Percentiles rank a stretch among this genome's conserved stretches.
These are phyloP conservation scores for Lycophotia porphyrea DNA, from an alignment of 2,888 invertebrate genomes.

Conservation along the genomic window DNA sequence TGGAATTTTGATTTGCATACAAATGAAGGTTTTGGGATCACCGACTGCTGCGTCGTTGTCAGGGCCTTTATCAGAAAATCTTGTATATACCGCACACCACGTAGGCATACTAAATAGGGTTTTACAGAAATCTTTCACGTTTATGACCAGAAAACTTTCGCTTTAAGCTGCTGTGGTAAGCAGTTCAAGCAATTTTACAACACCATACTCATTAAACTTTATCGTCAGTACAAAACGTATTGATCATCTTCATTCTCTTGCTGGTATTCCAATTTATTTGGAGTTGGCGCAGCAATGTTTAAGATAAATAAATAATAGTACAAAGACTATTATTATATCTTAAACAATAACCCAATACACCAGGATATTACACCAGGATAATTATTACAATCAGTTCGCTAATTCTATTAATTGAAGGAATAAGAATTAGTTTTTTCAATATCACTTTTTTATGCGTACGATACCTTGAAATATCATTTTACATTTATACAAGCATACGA, in stretches of 20 bases:
- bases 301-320: too few species aligned
- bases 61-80: constrained; percentile 14
- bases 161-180: background rate
- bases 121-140: background rate
- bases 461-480: background rate
- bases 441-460: too few species aligned
- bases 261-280: too few species aligned
- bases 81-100: background rate
- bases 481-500: constrained; percentile 8
- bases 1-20: constrained; percentile 45
- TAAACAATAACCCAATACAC: too few species aligned
- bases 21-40: constrained; percentile 42
- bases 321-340: background rate
- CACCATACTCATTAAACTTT: background rate
- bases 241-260: too few species aligned
- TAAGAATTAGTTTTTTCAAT: background rate
- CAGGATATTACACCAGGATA: background rate
- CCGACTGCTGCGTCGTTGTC: constrained; percentile 14
- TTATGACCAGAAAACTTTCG: background rate
- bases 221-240: background rate
- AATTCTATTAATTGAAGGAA: constrained; percentile 7
- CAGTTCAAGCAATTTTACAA: background rate
- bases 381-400: background rate
- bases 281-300: too few species aligned
- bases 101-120: constrained; percentile 10